These are phyloP conservation scores for Barbus barbus DNA, from an alignment of 2,113 vertebrate genomes.

Conservation along the genomic window DNA sequence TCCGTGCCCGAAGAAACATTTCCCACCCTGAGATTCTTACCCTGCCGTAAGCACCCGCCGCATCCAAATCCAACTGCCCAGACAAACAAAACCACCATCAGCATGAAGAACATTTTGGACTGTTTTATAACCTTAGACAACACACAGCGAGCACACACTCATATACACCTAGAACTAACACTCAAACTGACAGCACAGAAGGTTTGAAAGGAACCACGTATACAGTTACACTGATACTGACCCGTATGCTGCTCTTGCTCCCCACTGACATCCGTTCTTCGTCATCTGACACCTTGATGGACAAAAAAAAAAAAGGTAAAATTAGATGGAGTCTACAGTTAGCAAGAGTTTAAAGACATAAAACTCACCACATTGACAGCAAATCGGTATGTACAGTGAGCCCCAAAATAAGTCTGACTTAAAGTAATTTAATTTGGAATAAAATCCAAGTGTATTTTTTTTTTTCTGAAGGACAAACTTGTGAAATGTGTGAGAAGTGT, in stretches of 20 bases:
- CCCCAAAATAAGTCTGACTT: not conserved
- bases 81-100: conserved; percentile 16
- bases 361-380: not conserved
- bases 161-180: not conserved
- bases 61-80: conserved; percentile 80
- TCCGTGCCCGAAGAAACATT: not conserved
- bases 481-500: not conserved
- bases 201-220: not conserved
- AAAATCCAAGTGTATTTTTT: not conserved
- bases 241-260: conserved; percentile 87
- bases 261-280: conserved; percentile 90
- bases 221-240: conserved; percentile 74
- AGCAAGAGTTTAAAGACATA: not conserved
- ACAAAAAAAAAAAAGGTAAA: conserved; percentile 47
- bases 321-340: not conserved
- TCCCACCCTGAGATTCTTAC: conserved; percentile 69
- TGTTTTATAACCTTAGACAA: not conserved
- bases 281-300: conserved; percentile 86
- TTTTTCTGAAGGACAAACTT: not conserved
- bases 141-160: no score
- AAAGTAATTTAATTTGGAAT: not conserved
- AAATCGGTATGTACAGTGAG: not conserved
- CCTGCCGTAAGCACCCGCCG: conserved; percentile 71
- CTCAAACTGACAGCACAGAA: not conserved
- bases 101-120: not conserved